phyloP scores from a whole-genome alignment of 2,113 vertebrate species.

The Labeo catla region DNA sequence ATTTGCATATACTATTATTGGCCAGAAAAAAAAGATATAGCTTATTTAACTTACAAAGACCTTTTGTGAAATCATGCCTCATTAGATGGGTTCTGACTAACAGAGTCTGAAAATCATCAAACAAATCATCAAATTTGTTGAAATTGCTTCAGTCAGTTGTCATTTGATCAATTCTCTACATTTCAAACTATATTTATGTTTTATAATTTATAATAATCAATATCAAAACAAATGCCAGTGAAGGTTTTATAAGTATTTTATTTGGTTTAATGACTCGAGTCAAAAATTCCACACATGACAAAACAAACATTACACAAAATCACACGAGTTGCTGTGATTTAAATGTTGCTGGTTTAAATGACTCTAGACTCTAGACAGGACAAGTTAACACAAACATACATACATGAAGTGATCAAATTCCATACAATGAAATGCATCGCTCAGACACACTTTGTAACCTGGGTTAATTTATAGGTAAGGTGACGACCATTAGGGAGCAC shows the following conservation, averaged over 20 bases:
- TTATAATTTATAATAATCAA: neutral
- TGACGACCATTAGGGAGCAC: neutral
- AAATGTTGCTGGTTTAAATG: neutral
- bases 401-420: neutral
- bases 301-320: constrained; percentile 28
- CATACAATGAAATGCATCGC: constrained; percentile 10
- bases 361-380: neutral
- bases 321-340: neutral
- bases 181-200: neutral
- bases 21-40: neutral
- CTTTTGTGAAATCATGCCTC: neutral
- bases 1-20: neutral
- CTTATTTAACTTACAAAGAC: neutral
- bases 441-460: constrained; percentile 12
- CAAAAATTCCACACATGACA: constrained; percentile 52
- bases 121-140: neutral
- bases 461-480: neutral
- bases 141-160: neutral
- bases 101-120: neutral
- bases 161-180: neutral
- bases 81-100: neutral
- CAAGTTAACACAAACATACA: constrained; percentile 7
- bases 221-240: neutral
- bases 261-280: constrained; percentile 46
- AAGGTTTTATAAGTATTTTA: constrained; percentile 52